Base-by-base conservation (phyloP, 2,797 vertebrate genomes). In the Huso huso region DNA sequence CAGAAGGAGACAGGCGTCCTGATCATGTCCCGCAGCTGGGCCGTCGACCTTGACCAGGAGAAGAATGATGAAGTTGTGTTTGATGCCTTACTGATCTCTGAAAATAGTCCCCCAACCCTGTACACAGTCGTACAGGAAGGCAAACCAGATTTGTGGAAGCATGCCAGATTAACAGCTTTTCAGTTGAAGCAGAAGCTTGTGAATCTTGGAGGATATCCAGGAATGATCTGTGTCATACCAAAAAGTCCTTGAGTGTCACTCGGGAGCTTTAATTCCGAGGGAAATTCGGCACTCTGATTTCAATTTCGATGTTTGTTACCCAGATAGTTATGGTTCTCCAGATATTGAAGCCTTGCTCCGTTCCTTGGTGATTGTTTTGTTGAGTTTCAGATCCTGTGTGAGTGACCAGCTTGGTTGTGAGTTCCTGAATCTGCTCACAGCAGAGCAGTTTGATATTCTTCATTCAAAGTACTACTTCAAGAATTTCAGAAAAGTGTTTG, bases 11-110 rank as follows among this genome's bases (percentile, higher is more conserved):
- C 12, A 51, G 78, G 82, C 10, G 1, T 75, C n/a, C 60, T 78
- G 68, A 75, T 86, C 49, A 6, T 85, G 70, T 86, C 80, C 7
- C 76, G 74, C 71, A 86, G 81, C 37, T 86, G 81, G 82, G 84
- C 80, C 10, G 69, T 83, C 68, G 79, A 86, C 15, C 49, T 79
- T 62, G 64, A 68, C 37, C 63, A 76, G 66, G 0, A 2, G 12
- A 70, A 66, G 57, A 70, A 78, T 0, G 11, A 7, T 8, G 64
- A 37, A 12, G 73, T 83, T 65, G 49, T 85, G 61, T 82, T 78
- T 65, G 81, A 83, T 48, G 78, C 68, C 50, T 70, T 87, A 50
- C 53, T 83, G 48, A 67, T 79, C 58, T 61, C 68, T n/a, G 2
- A 65, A 61, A 49, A 64, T 1, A 61, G 6, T 0, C 6, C 10